Conservation (phyloP, 2,797 vertebrate genomes). For the Lepidocolaptes lacrymiger region DNA sequence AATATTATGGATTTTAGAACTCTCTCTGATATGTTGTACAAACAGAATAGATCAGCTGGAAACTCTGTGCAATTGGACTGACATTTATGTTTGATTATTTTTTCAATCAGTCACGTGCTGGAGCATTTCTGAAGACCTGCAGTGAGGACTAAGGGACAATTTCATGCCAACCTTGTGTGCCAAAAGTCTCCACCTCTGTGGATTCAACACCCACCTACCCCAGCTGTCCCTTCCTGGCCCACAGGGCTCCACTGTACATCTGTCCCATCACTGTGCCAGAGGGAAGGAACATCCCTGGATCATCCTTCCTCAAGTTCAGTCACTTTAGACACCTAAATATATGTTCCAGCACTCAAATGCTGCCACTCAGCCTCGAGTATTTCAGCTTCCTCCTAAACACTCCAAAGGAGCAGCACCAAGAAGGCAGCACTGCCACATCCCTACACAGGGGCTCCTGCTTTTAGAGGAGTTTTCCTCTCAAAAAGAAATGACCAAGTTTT, state of each 20-base stretch:
- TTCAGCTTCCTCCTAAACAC: background rate
- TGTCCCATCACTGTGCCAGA: background rate
- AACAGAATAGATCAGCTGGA: constrained; percentile 46
- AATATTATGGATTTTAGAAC: constrained; percentile 47
- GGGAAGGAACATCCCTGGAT: background rate
- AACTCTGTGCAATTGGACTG: background rate
- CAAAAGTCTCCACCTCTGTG: background rate
- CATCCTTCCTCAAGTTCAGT: background rate
- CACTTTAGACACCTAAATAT: background rate
- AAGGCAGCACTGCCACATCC: background rate
- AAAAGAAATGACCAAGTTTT: background rate
- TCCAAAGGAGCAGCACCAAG: background rate
- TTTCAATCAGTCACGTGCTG: rapidly evolving
- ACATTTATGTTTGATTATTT: background rate
- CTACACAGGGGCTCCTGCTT: rapidly evolving
- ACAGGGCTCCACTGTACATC: background rate
- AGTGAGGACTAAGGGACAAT: background rate
- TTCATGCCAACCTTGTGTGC: rapidly evolving
- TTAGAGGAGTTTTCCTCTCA: background rate
- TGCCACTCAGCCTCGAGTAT: background rate
- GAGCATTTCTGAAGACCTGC: background rate
- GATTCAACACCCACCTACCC: background rate
- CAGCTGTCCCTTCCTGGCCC: background rate
- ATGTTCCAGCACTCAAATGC: rapidly evolving
- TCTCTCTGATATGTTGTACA: background rate